Conservation (phyloP, 2,888 invertebrate genomes). For the Hemaris fuciformis region DNA sequence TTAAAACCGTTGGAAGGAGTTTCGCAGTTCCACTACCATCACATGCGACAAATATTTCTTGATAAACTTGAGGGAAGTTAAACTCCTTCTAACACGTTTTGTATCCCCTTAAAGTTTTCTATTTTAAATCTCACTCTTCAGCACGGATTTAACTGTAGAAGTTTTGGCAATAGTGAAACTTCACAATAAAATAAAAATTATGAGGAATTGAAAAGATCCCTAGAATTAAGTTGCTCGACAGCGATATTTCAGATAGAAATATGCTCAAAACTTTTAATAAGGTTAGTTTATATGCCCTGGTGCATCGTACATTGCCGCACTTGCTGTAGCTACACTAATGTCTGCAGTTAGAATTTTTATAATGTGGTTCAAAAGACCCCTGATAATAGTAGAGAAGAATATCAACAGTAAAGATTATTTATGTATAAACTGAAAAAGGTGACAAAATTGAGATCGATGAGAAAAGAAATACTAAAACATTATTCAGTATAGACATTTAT, state of each 20-base stretch:
- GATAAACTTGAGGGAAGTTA: not conserved
- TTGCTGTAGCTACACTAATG: not conserved
- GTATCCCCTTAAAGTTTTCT: not conserved
- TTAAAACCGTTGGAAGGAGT: no score
- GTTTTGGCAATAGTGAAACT: not conserved
- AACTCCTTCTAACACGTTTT: not conserved
- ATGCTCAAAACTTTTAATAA: constrained; percentile 4
- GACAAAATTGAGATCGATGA: no score
- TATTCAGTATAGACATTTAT: no score
- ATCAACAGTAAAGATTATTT: no score
- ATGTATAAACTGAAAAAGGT: no score
- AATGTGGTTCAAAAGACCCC: no score
- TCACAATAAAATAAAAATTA: not conserved
- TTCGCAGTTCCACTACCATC: no score
- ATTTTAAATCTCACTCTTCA: not conserved
- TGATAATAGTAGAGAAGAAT: no score
- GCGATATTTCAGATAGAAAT: not conserved
- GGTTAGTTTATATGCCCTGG: not conserved
- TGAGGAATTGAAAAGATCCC: not conserved
- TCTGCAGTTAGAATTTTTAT: not conserved
- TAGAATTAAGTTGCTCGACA: not conserved
- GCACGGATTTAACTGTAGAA: not conserved
- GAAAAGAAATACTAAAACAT: no score
- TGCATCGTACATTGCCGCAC: not conserved
- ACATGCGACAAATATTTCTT: not conserved